Evolutionary conservation across 2,888 invertebrate genomes (phyloP), one percentile per base, ranked within the genome.

Genomic region (Allygus modestus): DNA sequence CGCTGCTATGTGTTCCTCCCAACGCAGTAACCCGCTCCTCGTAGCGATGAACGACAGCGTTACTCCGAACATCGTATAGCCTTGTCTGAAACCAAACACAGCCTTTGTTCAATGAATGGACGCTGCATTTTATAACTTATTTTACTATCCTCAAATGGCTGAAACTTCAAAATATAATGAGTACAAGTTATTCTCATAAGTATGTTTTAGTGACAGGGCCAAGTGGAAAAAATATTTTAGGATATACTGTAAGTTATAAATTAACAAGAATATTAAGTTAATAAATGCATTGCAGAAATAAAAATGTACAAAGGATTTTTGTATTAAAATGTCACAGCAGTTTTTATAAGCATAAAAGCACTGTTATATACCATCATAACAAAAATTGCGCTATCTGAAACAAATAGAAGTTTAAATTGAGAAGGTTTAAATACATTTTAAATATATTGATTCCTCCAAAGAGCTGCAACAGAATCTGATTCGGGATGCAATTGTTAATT

Each of bases 41-140:
- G 98, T 98, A 0, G 97, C 97, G 88, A 98, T 95, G 92, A 97
- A 98, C 9, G 97, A 96, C 87, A 96, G 92, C 75, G 94, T 94
- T 86, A 96, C 95, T 88, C 95, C 96, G 90, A 97, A 97, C 92
- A 97, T 96, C 91, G 96, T 94, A 91, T 95, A 96, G 87, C 96
- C 97, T 94, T 96, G 95, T 90, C 97, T 97, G 95, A 89, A 94
- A 94, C 69, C 82, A 85, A 91, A 90, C 91, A 84, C 87, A 51
- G 28, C 37, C 79, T 79, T 79, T 79, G 79, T 79, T 79, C 79
- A 79, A 79, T 79, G 79, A 79, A 54, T 58, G 79, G 79, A 79
- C 33, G 37, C 51, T 23, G 58, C 54, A 46, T 79, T 79, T 33
- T 15, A 28, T 51, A 33, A 79, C 54, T 26, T 51, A 65, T 31